Percentiles rank a stretch among this genome's conserved stretches.
Evolutionary conservation across 2,113 vertebrate species (phyloP).

Genomic region (Apteryx owenii): DNA sequence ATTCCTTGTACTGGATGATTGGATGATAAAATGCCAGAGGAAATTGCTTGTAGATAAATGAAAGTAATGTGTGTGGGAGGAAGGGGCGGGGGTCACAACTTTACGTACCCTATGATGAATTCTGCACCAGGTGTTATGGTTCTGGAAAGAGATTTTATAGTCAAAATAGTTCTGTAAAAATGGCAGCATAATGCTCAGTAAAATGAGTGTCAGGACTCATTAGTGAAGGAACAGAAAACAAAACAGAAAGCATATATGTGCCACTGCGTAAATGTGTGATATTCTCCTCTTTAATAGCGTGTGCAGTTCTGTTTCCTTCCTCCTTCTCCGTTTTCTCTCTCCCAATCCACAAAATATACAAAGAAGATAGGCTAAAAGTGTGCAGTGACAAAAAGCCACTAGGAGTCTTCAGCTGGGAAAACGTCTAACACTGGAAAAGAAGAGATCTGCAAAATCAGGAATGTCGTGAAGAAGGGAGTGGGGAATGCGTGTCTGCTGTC

Average conservation of each 20-base stretch:
- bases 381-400: neutral
- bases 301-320: neutral
- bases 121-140: neutral
- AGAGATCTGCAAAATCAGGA: neutral
- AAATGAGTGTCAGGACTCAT: neutral
- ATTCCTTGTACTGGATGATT: slow-evolving; percentile 4
- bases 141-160: neutral
- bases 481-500: neutral
- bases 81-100: neutral
- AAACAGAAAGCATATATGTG: neutral
- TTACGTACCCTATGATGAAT: accelerated
- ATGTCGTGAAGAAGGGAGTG: neutral
- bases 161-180: neutral
- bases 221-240: neutral
- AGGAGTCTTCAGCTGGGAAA: neutral
- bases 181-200: neutral
- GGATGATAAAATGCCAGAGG: slow-evolving; percentile 44
- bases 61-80: neutral
- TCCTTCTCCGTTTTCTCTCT: neutral
- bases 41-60: slow-evolving; percentile 12
- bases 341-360: neutral
- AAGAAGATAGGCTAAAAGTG: neutral
- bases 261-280: neutral
- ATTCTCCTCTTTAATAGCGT: neutral
- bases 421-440: neutral